These are phyloP conservation scores for Leptura quadrifasciata DNA, from an alignment of 2,888 invertebrate species.

Conservation along the genomic window DNA sequence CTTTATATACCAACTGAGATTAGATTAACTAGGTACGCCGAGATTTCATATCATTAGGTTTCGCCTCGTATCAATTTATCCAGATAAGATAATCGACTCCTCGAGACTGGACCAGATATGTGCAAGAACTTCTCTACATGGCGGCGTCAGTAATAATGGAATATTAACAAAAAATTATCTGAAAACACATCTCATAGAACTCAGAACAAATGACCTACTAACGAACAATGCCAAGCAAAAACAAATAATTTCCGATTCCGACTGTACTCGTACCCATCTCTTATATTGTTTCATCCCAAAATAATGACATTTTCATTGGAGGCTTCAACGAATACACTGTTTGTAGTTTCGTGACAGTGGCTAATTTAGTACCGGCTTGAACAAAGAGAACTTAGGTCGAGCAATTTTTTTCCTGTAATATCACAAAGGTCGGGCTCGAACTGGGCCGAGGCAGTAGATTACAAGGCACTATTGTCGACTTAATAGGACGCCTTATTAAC, in stretches of 20 bases:
- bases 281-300: conserved; percentile 14
- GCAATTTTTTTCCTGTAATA: conserved; percentile 29
- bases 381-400: conserved; percentile 20
- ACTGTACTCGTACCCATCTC: background rate
- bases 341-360: conserved; percentile 35
- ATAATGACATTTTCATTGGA: conserved; percentile 32
- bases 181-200: background rate
- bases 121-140: too few relatives aligned
- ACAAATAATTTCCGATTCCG: background rate
- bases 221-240: background rate
- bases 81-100: too few relatives aligned
- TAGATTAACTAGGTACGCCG: too few relatives aligned
- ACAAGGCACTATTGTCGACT: conserved; percentile 37
- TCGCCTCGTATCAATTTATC: too few relatives aligned
- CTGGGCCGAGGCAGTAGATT: conserved; percentile 30
- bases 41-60: too few relatives aligned
- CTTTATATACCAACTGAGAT: too few relatives aligned
- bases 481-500: conserved; percentile 44
- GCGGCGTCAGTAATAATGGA: too few relatives aligned
- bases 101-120: too few relatives aligned
- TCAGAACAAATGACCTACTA: background rate
- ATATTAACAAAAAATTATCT: background rate
- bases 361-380: conserved; percentile 36
- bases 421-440: conserved; percentile 39
- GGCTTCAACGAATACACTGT: conserved; percentile 21